Evolutionary conservation across 2,797 vertebrate species (phyloP), one percentile per base, ranked within the genome.

Genomic region (Enteromius trimaculatus): DNA sequence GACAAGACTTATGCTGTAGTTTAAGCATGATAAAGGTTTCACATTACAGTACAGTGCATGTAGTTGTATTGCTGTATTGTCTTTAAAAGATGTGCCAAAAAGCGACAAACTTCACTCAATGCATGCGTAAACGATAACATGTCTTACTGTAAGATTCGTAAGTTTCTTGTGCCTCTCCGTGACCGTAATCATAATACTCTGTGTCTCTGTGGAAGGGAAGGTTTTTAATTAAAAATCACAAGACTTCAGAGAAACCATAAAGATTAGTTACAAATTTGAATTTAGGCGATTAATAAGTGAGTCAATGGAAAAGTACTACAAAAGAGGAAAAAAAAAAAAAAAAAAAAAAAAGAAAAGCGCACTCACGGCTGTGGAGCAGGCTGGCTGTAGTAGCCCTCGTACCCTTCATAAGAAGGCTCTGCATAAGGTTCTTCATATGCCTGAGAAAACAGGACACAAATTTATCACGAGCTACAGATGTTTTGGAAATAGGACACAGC

Each of bases 121-220:
- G 23, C 26, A 64, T 49, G 4, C 23, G 37, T 34, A n/a, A 11
- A 49, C 1, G 14, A 42, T 7, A 23, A 44, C 49, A 80, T 70
- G 58, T 91, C 97, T 91, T 95, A 99, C 98, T 96, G 87, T 99
- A 99, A 81, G 95, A 93, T 90, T 98, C 97, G 44, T 98, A 99
- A 34, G 95, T 92, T 2, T 99, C 97, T 89, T 96, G 97, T 76
- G 96, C 94, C 86, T 99, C 98, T 83, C 98, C 98, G 1, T 99
- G 98, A 89, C 97, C 97, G 34, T 99, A 99, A 89, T 99, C 98
- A 87, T 98, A 99, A 93, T 99, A 99, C 89, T 99, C 98, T 44
- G 97, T 98, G 69, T 99, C 97, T 85, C 98, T 99, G 92, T 58
- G 0, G 44, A 11, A 26, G 6, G 21, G 9, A 17, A 49, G 37